Conservation (phyloP, 2,113 vertebrate species). For the Theropithecus gelada region DNA sequence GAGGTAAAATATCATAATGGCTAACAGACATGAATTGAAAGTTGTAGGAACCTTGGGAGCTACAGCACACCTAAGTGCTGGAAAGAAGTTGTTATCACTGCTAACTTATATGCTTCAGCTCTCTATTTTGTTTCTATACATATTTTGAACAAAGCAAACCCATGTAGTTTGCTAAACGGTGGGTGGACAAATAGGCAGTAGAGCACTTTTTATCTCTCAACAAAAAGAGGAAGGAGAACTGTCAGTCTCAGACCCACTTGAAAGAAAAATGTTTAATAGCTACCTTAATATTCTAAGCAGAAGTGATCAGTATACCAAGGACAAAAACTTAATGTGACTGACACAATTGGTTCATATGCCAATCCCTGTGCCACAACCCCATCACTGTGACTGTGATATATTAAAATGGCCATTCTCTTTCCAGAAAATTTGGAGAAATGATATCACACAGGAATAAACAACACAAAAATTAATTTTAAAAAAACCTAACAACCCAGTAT, state of each 20-base stretch:
- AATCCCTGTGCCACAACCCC: background rate
- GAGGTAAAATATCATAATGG: background rate
- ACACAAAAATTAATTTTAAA: background rate
- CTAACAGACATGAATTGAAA: background rate
- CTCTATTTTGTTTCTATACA: background rate
- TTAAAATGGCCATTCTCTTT: background rate
- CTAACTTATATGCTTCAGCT: background rate
- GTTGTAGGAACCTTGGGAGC: no score
- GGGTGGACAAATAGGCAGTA: background rate
- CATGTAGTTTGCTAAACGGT: background rate
- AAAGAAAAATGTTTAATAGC: background rate
- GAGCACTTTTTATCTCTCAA: background rate
- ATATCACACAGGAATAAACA: background rate
- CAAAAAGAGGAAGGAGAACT: background rate
- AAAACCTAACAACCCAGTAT: no score
- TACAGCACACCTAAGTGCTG: background rate
- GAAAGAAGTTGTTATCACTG: background rate
- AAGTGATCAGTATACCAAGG: background rate
- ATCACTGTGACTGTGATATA: background rate
- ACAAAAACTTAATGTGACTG: background rate
- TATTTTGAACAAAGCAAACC: background rate
- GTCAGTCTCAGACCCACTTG: background rate
- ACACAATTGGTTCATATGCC: background rate
- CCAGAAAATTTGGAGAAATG: background rate
- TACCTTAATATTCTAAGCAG: background rate